These are phyloP conservation scores for Spilosoma lubricipeda DNA, from an alignment of 2,888 invertebrate species.

Conservation along the genomic window DNA sequence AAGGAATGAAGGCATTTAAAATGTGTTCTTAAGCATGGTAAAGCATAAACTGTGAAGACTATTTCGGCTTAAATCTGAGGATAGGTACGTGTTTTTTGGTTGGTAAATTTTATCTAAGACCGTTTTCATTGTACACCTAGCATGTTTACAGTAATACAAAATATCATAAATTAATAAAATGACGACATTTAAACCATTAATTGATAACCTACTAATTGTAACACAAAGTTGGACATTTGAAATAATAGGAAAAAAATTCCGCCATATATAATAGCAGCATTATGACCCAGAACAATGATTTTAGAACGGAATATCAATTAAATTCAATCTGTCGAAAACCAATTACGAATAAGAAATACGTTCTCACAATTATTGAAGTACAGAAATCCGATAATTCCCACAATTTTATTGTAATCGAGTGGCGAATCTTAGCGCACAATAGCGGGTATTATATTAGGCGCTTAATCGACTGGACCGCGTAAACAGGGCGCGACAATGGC, in stretches of 20 bases:
- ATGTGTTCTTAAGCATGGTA: not conserved
- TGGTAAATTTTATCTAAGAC: too few relatives aligned
- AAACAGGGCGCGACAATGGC: conserved; percentile 72
- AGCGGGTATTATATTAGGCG: conserved; percentile 66
- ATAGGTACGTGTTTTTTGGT: not conserved
- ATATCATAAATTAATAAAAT: not conserved
- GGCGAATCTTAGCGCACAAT: conserved; percentile 74
- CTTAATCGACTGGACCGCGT: conserved; percentile 74
- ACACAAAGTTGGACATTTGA: not conserved
- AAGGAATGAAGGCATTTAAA: not conserved
- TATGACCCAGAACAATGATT: conserved; percentile 55
- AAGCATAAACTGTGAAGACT: not conserved
- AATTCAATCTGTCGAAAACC: conserved; percentile 66
- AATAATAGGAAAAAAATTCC: conserved; percentile 37
- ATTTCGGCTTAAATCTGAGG: not conserved
- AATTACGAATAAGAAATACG: conserved; percentile 63
- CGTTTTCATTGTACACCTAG: too few relatives aligned
- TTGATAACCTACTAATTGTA: not conserved
- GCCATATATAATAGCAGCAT: conserved; percentile 39
- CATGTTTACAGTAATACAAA: not conserved
- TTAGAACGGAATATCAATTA: conserved; percentile 55
- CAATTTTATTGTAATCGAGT: conserved; percentile 77
- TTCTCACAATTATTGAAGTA: conserved; percentile 77
- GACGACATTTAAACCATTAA: not conserved
- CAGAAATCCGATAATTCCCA: conserved; percentile 76